A percentile compares a stretch with the other conserved stretches of the same genome.
phyloP scores from a whole-genome alignment of 2,113 vertebrate species.

The Reinhardtius hippoglossoides region DNA sequence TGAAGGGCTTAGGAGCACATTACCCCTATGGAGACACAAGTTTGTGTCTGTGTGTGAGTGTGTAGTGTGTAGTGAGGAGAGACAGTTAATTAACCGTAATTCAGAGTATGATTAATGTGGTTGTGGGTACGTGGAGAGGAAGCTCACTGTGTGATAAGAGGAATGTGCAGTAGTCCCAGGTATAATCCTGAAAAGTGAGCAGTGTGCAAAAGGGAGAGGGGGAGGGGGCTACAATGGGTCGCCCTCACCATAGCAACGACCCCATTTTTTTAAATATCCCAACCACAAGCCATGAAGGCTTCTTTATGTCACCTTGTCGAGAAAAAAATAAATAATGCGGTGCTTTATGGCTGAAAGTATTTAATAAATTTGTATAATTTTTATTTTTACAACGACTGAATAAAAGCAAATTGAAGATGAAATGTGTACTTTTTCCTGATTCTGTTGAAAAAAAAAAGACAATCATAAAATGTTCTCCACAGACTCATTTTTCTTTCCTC shows the following conservation, averaged over 20 bases:
- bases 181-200: conserved; percentile 60
- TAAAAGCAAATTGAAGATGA: neutral
- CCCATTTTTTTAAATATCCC: conserved; percentile 39
- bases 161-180: conserved; percentile 48
- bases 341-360: neutral
- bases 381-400: neutral
- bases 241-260: conserved; percentile 62
- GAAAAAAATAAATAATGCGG: neutral
- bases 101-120: conserved; percentile 61
- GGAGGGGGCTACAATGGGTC: conserved; percentile 11
- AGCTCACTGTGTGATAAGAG: conserved; percentile 11
- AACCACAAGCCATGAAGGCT: neutral
- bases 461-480: neutral
- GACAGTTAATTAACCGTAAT: conserved; percentile 54
- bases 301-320: no score
- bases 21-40: neutral
- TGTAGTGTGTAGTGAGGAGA: neutral
- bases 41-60: neutral
- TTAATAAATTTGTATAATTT: no score
- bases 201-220: conserved; percentile 19
- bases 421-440: neutral
- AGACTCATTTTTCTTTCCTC: neutral
- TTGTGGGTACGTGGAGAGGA: conserved; percentile 16
- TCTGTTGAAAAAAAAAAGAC: neutral
- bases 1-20: neutral